Base-by-base conservation (phyloP, 2,113 vertebrate species). In the Gadus macrocephalus region DNA sequence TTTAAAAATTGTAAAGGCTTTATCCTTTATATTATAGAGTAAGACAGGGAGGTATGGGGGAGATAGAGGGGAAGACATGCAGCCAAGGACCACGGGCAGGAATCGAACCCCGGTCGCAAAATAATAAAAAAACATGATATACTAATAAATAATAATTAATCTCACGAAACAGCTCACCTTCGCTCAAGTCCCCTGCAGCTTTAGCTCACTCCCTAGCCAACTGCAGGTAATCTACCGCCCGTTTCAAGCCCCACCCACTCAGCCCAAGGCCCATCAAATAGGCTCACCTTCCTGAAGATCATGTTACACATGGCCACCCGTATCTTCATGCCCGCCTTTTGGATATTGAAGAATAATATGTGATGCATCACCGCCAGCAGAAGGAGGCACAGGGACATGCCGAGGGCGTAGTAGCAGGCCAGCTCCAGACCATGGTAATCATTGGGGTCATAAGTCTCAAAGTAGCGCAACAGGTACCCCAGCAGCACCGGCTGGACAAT, bases 291-390 rank as follows among this genome's bases (percentile, higher is more conserved):
- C 58, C 82, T 93, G 74, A 95, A 97, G 87, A 98, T 96, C 93
- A 98, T 95, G 76, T 97, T 95, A 73, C 96, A 97, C 93, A 97
- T 92, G 38, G 96, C 96, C 12, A 98, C 90, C 53, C 96, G 82
- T 27, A 98, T 86, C 86, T 91, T 94, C 95, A 96, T 96, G 78
- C 96, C 96, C 0, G 87, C 77, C 35, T 93, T 90, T 84, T 94
- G 95, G 1, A 96, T 94, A 0, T 95, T 87, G 67, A 93, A 98
- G 73, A 96, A 98, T 84, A 96, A 97, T 1, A 95, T 76, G 70
- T 98, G 96, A 42, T 97, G 95, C 27, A 93, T 42, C 3, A 92
- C 35, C 1, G 93, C 92, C 77, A 97, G 77, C 15, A 87, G 0
- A 0, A 98, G 76, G 0, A 93, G 91, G 72, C 88, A 93, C 49